Evolutionary conservation across 2,888 invertebrate species (phyloP).

Genomic region (Rotaria magnacalcarata): DNA sequence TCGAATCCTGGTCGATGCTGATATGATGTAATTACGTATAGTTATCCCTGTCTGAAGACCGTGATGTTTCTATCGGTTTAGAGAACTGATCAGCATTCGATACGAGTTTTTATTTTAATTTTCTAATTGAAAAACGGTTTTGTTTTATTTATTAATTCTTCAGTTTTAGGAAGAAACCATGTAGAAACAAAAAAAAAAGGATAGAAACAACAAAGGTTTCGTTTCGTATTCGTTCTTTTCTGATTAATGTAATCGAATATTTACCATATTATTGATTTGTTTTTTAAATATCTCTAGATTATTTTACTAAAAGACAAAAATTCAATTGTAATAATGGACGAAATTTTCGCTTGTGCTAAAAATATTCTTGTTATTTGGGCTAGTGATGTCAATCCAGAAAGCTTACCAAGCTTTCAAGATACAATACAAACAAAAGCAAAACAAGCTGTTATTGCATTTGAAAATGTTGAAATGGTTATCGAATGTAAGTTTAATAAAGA

Average conservation of each 20-base stretch:
- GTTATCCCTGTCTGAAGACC: conserved; percentile 31
- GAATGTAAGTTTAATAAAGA: not conserved
- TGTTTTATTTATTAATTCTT: too few relatives aligned
- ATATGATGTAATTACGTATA: conserved; percentile 2
- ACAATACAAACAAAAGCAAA: not conserved
- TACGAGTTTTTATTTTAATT: not conserved
- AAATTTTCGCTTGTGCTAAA: conserved; percentile 24
- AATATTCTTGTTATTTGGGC: not conserved
- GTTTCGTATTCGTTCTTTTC: not conserved
- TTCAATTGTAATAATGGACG: not conserved
- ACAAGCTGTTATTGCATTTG: not conserved
- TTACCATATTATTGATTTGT: too few relatives aligned
- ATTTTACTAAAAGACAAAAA: not conserved
- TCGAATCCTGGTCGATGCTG: conserved; percentile 20
- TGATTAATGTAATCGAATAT: too few relatives aligned
- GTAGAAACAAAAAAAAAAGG: too few relatives aligned
- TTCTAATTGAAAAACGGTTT: too few relatives aligned
- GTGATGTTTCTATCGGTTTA: conserved; percentile 8
- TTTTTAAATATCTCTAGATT: not conserved
- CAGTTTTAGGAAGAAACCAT: too few relatives aligned
- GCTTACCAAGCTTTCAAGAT: not conserved
- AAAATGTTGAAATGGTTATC: conserved; percentile 33
- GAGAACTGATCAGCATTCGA: conserved; percentile 32
- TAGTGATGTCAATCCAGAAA: not conserved
- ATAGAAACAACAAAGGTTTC: too few relatives aligned